phyloP scores from a whole-genome alignment of 2,113 vertebrate species.

The Nothobranchius kuhntae region DNA sequence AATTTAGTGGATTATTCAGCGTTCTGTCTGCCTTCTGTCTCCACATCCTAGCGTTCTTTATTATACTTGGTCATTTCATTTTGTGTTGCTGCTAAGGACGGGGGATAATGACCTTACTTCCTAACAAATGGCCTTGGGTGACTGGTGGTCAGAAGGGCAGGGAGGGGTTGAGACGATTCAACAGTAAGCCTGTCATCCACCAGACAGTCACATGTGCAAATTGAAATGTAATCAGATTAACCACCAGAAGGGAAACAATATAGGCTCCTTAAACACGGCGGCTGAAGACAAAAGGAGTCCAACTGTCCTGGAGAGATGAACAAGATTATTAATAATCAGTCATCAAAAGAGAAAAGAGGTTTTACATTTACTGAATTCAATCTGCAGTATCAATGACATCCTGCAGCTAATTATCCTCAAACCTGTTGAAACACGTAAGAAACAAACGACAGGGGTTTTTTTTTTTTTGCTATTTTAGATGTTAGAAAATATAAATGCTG shows the following conservation, averaged over 20 bases:
- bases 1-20: too few relatives aligned
- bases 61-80: slow-evolving; percentile 42
- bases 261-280: slow-evolving; percentile 38
- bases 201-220: slow-evolving; percentile 77
- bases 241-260: slow-evolving; percentile 65
- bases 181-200: slow-evolving; percentile 70
- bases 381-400: slow-evolving; percentile 16
- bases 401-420: slow-evolving; percentile 35
- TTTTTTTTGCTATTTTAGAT: neutral
- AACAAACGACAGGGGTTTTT: too few relatives aligned
- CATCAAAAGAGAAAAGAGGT: slow-evolving; percentile 36
- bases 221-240: slow-evolving; percentile 77
- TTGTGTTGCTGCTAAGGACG: slow-evolving; percentile 45
- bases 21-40: too few relatives aligned
- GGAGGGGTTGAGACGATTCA: slow-evolving; percentile 48
- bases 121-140: slow-evolving; percentile 49
- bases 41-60: slow-evolving; percentile 33
- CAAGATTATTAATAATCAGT: slow-evolving; percentile 39
- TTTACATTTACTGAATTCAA: slow-evolving; percentile 13
- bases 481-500: neutral
- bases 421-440: neutral
- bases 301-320: slow-evolving; percentile 42
- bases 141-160: slow-evolving; percentile 43
- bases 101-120: slow-evolving; percentile 63
- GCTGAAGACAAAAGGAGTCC: slow-evolving; percentile 12